Evolutionary conservation across 2,797 vertebrate species (phyloP).

Genomic region (Crypturellus tataupa): DNA sequence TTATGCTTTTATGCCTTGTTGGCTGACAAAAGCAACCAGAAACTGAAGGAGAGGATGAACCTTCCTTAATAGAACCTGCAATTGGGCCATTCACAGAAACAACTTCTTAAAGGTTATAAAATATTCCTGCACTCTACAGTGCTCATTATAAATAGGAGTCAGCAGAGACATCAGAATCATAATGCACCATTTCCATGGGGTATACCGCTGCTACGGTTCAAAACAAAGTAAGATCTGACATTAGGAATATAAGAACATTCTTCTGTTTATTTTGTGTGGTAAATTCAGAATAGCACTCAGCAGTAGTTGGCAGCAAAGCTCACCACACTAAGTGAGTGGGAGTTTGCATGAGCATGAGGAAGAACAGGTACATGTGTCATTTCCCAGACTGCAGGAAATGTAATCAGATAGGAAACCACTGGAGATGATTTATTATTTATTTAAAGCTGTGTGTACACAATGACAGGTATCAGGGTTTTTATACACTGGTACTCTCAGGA

Average conservation of each 20-base stretch:
- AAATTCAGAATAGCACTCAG: not conserved
- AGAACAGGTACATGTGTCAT: not conserved
- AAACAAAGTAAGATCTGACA: not conserved
- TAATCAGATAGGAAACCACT: not conserved
- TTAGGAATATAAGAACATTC: not conserved
- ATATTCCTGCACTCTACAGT: not conserved
- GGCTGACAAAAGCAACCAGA: constrained; percentile 64
- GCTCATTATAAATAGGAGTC: not conserved
- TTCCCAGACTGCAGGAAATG: not conserved
- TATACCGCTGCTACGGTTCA: not conserved
- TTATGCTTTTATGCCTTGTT: constrained; percentile 48
- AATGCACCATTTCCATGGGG: not conserved
- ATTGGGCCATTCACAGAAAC: not conserved
- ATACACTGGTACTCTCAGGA: not conserved
- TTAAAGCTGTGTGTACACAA: not conserved
- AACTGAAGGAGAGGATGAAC: constrained; percentile 54
- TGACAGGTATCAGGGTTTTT: not conserved
- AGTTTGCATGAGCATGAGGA: not conserved
- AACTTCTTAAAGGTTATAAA: not conserved
- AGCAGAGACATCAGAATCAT: constrained; percentile 20
- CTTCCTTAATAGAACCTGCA: constrained; percentile 49
- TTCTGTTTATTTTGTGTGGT: not conserved
- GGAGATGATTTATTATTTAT: not conserved
- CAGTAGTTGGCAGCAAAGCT: not conserved
- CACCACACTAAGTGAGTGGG: not conserved